Evolutionary conservation across 1,140 invertebrate species (phyloP).

Genomic region (Penaeus japonicus): DNA sequence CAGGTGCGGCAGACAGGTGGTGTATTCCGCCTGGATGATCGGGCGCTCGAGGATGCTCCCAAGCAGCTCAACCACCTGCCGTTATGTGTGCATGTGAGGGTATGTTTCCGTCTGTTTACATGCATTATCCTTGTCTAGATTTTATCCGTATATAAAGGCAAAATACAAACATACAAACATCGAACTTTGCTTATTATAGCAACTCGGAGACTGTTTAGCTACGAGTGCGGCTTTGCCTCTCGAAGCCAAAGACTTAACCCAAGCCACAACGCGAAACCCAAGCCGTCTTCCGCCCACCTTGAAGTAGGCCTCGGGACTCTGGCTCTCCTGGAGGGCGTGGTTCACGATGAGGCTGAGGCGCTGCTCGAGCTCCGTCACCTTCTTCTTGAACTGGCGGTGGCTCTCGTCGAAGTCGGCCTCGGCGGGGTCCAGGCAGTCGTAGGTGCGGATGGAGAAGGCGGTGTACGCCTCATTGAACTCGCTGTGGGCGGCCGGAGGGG

Average conservation of each 20-base stretch:
- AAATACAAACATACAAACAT: no score
- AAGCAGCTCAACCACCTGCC: constrained; percentile 87
- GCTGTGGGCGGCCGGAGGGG: constrained; percentile 61
- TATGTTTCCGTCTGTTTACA: no score
- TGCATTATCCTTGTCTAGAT: no score
- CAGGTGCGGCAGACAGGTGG: constrained; percentile 49
- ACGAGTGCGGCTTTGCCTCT: no score
- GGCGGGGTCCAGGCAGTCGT: constrained; percentile 89
- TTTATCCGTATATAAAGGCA: no score
- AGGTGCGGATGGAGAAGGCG: constrained; percentile 84
- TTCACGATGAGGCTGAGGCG: constrained; percentile 88
- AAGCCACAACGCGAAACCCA: no score
- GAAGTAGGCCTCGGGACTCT: constrained; percentile 86
- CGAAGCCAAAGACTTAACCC: no score
- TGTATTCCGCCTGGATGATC: constrained; percentile 78
- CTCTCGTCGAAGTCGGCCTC: constrained; percentile 84
- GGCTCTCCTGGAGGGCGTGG: constrained; percentile 90
- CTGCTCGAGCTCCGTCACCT: constrained; percentile 85
- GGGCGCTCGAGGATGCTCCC: constrained; percentile 86
- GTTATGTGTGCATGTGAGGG: no score
- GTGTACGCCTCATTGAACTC: constrained; percentile 90
- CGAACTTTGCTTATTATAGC: no score
- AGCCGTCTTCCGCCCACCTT: constrained; percentile 72
- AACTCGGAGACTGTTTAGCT: no score
- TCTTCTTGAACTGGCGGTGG: constrained; percentile 80